A percentile compares a stretch with the other conserved stretches of the same genome.
Evolutionary conservation across 1,140 invertebrate genomes (phyloP).

Genomic region (Danaus melanippus): DNA sequence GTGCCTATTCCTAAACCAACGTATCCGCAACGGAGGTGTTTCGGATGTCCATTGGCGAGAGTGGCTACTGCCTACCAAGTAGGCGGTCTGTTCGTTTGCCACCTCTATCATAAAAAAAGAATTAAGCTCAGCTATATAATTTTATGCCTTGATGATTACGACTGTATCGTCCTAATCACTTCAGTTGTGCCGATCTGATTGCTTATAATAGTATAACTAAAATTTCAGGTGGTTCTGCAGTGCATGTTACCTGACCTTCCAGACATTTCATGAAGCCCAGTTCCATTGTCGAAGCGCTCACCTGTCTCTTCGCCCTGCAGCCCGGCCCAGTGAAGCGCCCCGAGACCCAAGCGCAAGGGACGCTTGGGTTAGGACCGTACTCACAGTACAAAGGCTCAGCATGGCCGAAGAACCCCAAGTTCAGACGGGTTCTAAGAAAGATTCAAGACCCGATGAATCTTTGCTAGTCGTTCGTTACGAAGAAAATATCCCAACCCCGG

Average conservation of each 20-base stretch:
- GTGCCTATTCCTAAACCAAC: too few relatives aligned
- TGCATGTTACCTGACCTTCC: slow-evolving; percentile 34
- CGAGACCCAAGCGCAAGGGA: slow-evolving; percentile 30
- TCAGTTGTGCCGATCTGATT: too few relatives aligned
- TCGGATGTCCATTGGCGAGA: too few relatives aligned
- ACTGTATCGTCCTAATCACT: too few relatives aligned
- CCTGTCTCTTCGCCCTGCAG: slow-evolving; percentile 8
- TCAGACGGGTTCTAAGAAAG: slow-evolving; percentile 8
- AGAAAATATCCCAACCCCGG: slow-evolving; percentile 36
- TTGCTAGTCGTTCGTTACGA: slow-evolving; percentile 52
- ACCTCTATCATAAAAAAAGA: too few relatives aligned
- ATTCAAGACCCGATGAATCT: slow-evolving; percentile 32
- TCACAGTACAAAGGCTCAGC: slow-evolving; percentile 32
- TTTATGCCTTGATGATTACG: too few relatives aligned
- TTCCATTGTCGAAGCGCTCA: slow-evolving; percentile 47
- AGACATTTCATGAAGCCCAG: slow-evolving; percentile 54
- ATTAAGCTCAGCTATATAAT: too few relatives aligned
- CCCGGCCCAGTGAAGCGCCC: slow-evolving; percentile 38
- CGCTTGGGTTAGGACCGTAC: slow-evolving; percentile 39
- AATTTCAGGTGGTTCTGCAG: slow-evolving; percentile 50
- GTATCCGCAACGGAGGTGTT: too few relatives aligned
- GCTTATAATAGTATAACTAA: background rate
- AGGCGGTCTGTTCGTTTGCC: too few relatives aligned
- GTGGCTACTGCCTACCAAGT: too few relatives aligned
- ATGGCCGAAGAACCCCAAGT: slow-evolving; percentile 18